Conservation (phyloP, 1,140 invertebrate species). For the Aethina tumida region DNA sequence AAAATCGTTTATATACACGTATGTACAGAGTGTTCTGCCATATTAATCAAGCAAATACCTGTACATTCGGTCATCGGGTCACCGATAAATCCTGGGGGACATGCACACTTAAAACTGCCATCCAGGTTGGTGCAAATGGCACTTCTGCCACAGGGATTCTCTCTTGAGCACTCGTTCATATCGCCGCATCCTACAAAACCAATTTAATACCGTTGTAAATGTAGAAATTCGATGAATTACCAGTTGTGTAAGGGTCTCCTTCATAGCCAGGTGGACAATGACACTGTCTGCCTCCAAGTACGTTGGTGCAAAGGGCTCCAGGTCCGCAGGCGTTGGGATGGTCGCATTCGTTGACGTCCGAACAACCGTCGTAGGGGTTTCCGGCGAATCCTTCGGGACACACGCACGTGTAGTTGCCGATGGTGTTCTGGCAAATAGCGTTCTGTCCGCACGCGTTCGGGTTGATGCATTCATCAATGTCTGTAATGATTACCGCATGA, state of each 20-base stretch:
- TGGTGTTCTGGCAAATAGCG: slow-evolving; percentile 70
- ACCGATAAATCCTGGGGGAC: slow-evolving; percentile 65
- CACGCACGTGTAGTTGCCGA: slow-evolving; percentile 79
- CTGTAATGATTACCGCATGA: too few species aligned
- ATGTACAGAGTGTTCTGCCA: slow-evolving; percentile 22
- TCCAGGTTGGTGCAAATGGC: slow-evolving; percentile 63
- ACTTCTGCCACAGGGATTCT: slow-evolving; percentile 56
- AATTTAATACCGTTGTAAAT: too few species aligned
- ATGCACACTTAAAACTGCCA: slow-evolving; percentile 63
- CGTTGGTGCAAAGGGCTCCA: slow-evolving; percentile 69
- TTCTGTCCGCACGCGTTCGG: slow-evolving; percentile 69
- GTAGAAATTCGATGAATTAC: too few species aligned
- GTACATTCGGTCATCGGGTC: slow-evolving; percentile 59
- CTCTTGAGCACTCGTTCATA: slow-evolving; percentile 56
- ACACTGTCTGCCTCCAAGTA: slow-evolving; percentile 68
- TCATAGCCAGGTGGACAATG: slow-evolving; percentile 64
- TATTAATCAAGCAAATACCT: slow-evolving; percentile 41
- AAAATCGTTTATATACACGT: slow-evolving; percentile 18
- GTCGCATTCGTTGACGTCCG: slow-evolving; percentile 75
- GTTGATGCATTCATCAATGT: slow-evolving; percentile 77
- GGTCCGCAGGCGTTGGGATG: slow-evolving; percentile 61
- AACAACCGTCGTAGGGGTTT: slow-evolving; percentile 78
- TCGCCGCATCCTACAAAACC: slow-evolving; percentile 50
- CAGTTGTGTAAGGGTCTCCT: slow-evolving; percentile 36
- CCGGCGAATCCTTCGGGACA: slow-evolving; percentile 76